Evolutionary conservation across 2,797 vertebrate genomes (phyloP).

Genomic region (Neosilurus hyrtlii): DNA sequence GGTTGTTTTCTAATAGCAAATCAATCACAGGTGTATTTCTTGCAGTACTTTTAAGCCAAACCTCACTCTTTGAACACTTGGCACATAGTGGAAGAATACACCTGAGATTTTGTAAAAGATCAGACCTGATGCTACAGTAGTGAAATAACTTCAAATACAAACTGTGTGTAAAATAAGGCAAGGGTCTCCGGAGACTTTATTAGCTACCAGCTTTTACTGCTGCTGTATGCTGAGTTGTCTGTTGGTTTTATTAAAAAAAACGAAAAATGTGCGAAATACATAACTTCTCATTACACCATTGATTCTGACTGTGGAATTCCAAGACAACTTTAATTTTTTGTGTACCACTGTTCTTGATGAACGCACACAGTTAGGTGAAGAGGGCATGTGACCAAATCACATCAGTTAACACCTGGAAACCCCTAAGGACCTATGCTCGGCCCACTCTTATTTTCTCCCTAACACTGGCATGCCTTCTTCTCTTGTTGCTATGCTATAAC

Average conservation of each 20-base stretch:
- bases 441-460: not conserved
- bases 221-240: not conserved
- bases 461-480: not conserved
- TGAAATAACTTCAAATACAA: not conserved
- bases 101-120: not conserved
- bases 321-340: too few relatives aligned
- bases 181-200: not conserved
- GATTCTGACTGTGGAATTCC: not conserved
- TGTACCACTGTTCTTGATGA: too few relatives aligned
- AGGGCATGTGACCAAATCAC: not conserved
- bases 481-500: not conserved
- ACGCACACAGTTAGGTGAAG: not conserved
- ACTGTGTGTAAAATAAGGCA: not conserved
- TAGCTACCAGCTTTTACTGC: not conserved
- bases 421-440: not conserved
- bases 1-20: not conserved
- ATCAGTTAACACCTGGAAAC: not conserved
- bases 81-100: not conserved
- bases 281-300: not conserved
- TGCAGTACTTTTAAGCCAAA: not conserved
- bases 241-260: slow-evolving; percentile 4
- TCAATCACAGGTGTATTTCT: not conserved
- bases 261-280: not conserved
- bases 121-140: not conserved
- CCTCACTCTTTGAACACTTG: not conserved